phyloP scores from a whole-genome alignment of 2,888 invertebrate species.

The Apamea monoglypha region DNA sequence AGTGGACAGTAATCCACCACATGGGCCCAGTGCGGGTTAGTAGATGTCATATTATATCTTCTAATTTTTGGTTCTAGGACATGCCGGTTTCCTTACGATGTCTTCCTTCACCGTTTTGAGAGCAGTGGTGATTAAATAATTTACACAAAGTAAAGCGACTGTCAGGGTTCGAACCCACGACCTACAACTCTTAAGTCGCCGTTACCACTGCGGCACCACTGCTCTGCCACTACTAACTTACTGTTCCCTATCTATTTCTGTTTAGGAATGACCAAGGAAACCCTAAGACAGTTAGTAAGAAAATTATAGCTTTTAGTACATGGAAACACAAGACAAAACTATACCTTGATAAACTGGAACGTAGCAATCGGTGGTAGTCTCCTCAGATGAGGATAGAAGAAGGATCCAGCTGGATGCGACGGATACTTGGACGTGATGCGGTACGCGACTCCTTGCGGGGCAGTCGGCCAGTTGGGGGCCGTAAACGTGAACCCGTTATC shows the following conservation, averaged over 20 bases:
- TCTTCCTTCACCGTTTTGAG: neutral
- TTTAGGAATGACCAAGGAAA: neutral
- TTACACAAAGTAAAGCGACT: neutral
- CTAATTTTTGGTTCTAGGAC: neutral
- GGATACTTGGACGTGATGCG: constrained; percentile 97
- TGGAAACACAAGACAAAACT: neutral
- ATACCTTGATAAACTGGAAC: constrained; percentile 97
- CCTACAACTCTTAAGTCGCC: neutral
- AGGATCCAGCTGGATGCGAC: constrained; percentile 97
- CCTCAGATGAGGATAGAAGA: constrained; percentile 97
- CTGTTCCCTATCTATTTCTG: neutral
- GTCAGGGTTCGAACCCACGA: neutral
- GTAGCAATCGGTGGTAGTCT: constrained; percentile 97
- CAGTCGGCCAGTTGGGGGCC: constrained; percentile 98
- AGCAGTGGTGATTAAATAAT: neutral
- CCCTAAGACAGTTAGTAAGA: neutral
- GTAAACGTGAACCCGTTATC: constrained; percentile 99
- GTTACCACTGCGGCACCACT: neutral
- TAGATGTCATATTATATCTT: neutral
- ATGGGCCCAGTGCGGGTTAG: neutral
- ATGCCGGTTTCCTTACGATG: neutral
- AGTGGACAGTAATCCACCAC: too few species aligned
- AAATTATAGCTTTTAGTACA: neutral
- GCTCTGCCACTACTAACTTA: neutral
- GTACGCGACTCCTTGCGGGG: constrained; percentile 96